Percentiles rank a stretch among this genome's conserved stretches.
Evolutionary conservation across 2,888 invertebrate genomes (phyloP).

Genomic region (Acanthosepion esculentum): DNA sequence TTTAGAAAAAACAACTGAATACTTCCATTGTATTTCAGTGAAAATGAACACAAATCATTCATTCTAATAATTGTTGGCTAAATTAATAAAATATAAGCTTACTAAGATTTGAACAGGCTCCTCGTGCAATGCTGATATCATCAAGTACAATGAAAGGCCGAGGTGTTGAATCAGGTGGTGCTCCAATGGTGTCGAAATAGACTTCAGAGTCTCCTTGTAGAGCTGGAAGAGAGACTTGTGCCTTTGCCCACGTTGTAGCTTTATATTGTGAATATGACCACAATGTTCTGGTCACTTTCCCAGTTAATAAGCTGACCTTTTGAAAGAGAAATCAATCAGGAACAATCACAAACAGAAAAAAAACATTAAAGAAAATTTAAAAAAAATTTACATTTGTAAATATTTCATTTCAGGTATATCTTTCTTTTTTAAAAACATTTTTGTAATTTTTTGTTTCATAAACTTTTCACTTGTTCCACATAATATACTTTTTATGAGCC

Average conservation of each 20-base stretch:
- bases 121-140: slow-evolving; percentile 60
- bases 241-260: slow-evolving; percentile 59
- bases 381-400: background rate
- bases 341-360: background rate
- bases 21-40: too few species aligned
- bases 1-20: too few species aligned
- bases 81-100: slow-evolving; percentile 48
- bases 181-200: slow-evolving; percentile 57
- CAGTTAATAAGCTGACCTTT: background rate
- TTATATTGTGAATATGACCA: slow-evolving; percentile 53
- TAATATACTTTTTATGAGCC: too few species aligned
- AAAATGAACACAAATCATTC: too few species aligned
- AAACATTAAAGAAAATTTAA: background rate
- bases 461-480: too few species aligned
- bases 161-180: slow-evolving; percentile 49
- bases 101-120: slow-evolving; percentile 63
- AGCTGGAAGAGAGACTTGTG: slow-evolving; percentile 60
- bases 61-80: background rate
- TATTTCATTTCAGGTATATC: too few species aligned
- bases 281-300: background rate
- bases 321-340: background rate
- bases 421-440: too few species aligned
- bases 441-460: too few species aligned
- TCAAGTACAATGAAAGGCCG: slow-evolving; percentile 62
- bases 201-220: slow-evolving; percentile 53